phyloP scores from a whole-genome alignment of 1,140 invertebrate genomes.

The Sinella curviseta region DNA sequence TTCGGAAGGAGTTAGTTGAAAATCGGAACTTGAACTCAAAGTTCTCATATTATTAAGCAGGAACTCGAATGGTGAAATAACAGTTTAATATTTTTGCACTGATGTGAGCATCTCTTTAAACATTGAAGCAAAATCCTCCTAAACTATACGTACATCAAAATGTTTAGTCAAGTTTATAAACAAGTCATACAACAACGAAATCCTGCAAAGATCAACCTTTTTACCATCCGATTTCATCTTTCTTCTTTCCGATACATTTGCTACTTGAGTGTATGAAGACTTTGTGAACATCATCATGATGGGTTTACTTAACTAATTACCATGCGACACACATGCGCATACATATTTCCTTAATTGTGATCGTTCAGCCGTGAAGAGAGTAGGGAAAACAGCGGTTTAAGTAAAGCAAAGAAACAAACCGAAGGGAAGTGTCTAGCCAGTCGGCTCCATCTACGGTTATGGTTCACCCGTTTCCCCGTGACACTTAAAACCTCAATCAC shows the following conservation, averaged over 20 bases:
- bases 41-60: too few relatives aligned
- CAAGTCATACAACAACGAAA: too few relatives aligned
- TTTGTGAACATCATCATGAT: neutral
- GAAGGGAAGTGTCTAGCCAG: constrained; percentile 16
- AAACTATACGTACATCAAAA: too few relatives aligned
- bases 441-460: neutral
- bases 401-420: neutral
- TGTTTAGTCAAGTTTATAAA: too few relatives aligned
- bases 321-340: neutral
- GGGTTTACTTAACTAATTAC: constrained; percentile 7
- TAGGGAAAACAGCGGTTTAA: neutral
- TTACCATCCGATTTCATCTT: too few relatives aligned
- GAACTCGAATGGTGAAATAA: too few relatives aligned
- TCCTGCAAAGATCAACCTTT: too few relatives aligned
- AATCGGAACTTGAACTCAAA: too few relatives aligned
- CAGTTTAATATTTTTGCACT: too few relatives aligned
- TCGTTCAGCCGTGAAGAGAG: neutral
- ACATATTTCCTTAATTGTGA: constrained; percentile 2
- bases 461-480: neutral
- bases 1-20: too few relatives aligned
- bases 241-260: neutral
- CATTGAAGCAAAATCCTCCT: too few relatives aligned
- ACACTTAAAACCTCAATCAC: neutral
- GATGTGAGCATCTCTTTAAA: too few relatives aligned
- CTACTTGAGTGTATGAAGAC: neutral